phyloP scores from a whole-genome alignment of 2,797 vertebrate genomes.

The Carduelis carduelis region DNA sequence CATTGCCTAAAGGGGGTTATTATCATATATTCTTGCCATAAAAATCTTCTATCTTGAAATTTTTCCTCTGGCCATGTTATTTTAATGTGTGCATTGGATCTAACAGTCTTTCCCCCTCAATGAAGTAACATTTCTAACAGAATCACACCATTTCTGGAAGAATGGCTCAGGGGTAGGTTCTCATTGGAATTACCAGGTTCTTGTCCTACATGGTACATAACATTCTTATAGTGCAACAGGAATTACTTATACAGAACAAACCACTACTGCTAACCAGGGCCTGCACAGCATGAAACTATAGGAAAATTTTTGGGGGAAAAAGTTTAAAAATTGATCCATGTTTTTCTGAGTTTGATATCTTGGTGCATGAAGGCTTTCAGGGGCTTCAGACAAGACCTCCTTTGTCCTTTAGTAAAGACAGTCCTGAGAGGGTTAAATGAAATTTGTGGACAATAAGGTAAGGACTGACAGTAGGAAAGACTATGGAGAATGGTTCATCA shows the following conservation, averaged over 20 bases:
- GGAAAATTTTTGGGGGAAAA: neutral
- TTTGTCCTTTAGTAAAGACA: slow-evolving; percentile 60
- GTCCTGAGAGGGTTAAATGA: slow-evolving; percentile 64
- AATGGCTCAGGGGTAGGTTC: slow-evolving; percentile 28
- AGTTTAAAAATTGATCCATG: slow-evolving; percentile 11
- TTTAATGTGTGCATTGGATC: slow-evolving; percentile 53
- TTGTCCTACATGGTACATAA: neutral
- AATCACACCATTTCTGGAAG: slow-evolving; percentile 47
- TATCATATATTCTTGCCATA: slow-evolving; percentile 23
- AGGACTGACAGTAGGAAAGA: slow-evolving; percentile 33
- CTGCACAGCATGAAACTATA: neutral
- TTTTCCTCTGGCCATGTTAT: slow-evolving; percentile 38
- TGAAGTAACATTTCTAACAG: slow-evolving; percentile 46
- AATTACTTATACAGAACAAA: neutral
- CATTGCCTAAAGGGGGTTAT: neutral
- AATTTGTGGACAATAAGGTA: slow-evolving; percentile 58
- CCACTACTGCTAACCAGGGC: neutral
- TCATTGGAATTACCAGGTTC: slow-evolving; percentile 10
- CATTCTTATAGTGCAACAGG: neutral
- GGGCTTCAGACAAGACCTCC: slow-evolving; percentile 11
- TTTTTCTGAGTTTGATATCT: neutral
- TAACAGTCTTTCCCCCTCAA: slow-evolving; percentile 28
- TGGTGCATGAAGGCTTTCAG: neutral
- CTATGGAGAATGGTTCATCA: slow-evolving; percentile 41
- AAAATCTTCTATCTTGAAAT: slow-evolving; percentile 39